Conservation (phyloP, 2,888 invertebrate genomes). For the Argyresthia albistria region DNA sequence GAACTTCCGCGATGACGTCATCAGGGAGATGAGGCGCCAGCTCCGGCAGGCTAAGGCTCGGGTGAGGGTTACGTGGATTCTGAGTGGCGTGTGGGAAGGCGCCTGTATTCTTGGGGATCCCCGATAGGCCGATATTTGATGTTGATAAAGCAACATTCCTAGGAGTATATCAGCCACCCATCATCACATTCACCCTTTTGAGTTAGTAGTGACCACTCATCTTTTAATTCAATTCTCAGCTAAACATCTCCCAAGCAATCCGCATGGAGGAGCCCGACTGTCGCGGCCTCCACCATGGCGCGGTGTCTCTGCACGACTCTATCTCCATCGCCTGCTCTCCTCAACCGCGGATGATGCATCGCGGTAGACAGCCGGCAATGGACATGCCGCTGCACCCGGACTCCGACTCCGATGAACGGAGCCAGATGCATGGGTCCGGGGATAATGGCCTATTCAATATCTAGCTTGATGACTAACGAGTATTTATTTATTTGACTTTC, state of each 20-base stretch:
- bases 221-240: background rate
- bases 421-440: slow-evolving; percentile 12
- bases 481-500: too few species aligned
- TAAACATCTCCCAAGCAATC: slow-evolving; percentile 7
- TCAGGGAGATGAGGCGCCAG: slow-evolving; percentile 75
- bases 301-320: background rate
- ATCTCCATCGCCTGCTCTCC: slow-evolving; percentile 10
- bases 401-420: background rate
- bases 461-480: too few species aligned
- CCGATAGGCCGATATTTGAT: too few species aligned
- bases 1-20: slow-evolving; percentile 76
- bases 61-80: slow-evolving; percentile 20
- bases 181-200: background rate
- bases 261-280: slow-evolving; percentile 16
- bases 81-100: too few species aligned
- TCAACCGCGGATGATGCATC: background rate
- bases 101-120: too few species aligned
- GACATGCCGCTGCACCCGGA: background rate
- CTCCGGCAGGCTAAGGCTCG: slow-evolving; percentile 63
- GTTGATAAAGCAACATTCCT: too few species aligned
- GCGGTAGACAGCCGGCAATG: background rate
- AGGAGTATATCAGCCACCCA: too few species aligned
- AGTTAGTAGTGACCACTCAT: background rate
- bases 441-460: slow-evolving; percentile 12
- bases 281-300: slow-evolving; percentile 17